These are phyloP conservation scores for Geotrupes spiniger DNA, from an alignment of 2,888 invertebrate genomes.

Conservation along the genomic window DNA sequence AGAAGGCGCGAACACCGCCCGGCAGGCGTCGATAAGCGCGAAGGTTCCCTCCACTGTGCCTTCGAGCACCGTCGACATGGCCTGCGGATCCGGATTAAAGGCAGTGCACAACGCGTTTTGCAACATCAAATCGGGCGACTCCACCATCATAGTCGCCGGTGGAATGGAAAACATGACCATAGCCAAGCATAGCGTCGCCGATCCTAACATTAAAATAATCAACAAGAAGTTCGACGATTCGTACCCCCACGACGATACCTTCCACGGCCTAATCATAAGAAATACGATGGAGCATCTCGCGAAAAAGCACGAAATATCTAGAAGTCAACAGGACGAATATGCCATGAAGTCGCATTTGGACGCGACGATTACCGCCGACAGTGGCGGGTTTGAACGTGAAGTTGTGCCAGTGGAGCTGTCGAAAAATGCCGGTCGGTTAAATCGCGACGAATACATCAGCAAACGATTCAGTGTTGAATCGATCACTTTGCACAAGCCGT, in stretches of 20 bases:
- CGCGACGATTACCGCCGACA: conserved; percentile 59
- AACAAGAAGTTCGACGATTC: conserved; percentile 61
- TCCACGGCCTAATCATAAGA: conserved; percentile 73
- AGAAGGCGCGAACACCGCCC: conserved; percentile 80
- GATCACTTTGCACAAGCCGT: conserved; percentile 62
- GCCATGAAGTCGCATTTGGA: conserved; percentile 67
- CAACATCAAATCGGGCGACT: conserved; percentile 65
- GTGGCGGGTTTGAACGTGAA: conserved; percentile 67
- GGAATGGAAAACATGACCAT: conserved; percentile 82
- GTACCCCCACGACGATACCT: conserved; percentile 70
- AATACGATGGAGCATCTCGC: conserved; percentile 63
- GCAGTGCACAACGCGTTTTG: conserved; percentile 65
- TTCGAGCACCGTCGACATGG: conserved; percentile 70
- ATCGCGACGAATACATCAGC: conserved; percentile 69
- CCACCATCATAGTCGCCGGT: conserved; percentile 68
- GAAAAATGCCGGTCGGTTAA: conserved; percentile 14
- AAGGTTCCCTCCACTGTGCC: conserved; percentile 68
- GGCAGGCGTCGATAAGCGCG: conserved; percentile 73
- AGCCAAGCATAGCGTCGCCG: conserved; percentile 64
- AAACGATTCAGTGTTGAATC: conserved; percentile 59
- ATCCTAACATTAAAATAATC: conserved; percentile 66
- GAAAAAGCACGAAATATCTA: conserved; percentile 60
- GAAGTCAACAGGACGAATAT: conserved; percentile 69
- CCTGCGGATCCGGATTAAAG: conserved; percentile 82
- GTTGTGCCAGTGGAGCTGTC: conserved; percentile 59